Percentiles rank a stretch among this genome's conserved stretches.
These are phyloP conservation scores for Euglossa dilemma DNA, from an alignment of 1,140 invertebrate genomes.

Conservation along the genomic window DNA sequence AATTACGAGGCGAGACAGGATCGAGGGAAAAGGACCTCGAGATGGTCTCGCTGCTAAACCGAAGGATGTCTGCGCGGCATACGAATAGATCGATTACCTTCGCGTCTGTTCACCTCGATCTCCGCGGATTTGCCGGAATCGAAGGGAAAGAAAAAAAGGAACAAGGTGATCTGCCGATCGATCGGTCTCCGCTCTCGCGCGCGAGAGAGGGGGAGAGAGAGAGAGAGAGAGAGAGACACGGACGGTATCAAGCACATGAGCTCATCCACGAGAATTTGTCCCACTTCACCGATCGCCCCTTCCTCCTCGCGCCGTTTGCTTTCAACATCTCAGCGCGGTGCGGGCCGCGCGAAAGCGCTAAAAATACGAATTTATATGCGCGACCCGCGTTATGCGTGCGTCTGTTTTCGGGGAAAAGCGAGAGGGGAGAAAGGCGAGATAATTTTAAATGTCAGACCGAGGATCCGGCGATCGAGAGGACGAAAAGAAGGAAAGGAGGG, in stretches of 20 bases:
- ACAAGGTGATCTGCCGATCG: not conserved
- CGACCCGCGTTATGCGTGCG: slow-evolving; percentile 3
- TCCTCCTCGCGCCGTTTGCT: slow-evolving; percentile 12
- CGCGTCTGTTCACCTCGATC: not conserved
- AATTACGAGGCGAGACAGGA: not conserved
- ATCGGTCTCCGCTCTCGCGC: not conserved
- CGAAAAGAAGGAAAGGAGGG: not conserved
- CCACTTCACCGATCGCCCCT: slow-evolving; percentile 66
- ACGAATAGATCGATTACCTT: not conserved
- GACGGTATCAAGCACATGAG: slow-evolving; percentile 53
- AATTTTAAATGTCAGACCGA: slow-evolving; percentile 36
- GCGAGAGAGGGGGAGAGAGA: too few species aligned
- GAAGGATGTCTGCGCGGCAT: not conserved
- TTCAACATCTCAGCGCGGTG: slow-evolving; percentile 14
- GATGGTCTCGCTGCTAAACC: not conserved
- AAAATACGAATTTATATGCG: slow-evolving; percentile 56
- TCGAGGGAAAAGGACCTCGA: not conserved
- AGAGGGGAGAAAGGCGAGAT: slow-evolving; percentile 22
- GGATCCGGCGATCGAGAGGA: not conserved
- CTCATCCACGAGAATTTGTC: slow-evolving; percentile 74
- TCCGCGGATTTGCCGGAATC: not conserved
- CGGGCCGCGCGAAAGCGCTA: slow-evolving; percentile 49
- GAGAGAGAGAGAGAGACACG: not conserved
- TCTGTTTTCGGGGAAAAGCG: slow-evolving; percentile 6
- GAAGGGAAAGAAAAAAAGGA: not conserved